Evolutionary conservation across 2,113 vertebrate species (phyloP), one percentile per base, ranked within the genome.

Genomic region (Onychorhynchus coronatus): DNA sequence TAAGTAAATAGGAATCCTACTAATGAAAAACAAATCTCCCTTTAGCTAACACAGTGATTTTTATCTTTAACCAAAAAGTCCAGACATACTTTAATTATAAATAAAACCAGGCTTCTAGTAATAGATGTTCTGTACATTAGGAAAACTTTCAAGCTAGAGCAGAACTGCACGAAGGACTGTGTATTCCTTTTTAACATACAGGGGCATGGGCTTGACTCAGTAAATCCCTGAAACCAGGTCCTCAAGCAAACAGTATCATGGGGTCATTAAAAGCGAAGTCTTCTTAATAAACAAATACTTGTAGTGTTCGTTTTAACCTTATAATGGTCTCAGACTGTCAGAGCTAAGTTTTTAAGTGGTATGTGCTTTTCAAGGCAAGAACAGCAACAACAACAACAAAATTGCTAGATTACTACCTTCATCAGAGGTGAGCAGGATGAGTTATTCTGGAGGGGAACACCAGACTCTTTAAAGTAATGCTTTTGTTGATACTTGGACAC

Each of bases 321-420:
- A 31, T 50, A 30, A 50, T 4, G 2, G 19, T 56, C 27, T 81
- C 19, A 79, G 41, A 72, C 52, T 62, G 41, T 14, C 35, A 77
- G 18, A 73, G 18, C 11, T 63, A 81, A n/a, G n/a, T 16, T 72
- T 80, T 37, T 46, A 73, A 53, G 23, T 14, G 5, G 35, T 33
- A 65, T 11, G 9, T 14, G 67, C 6, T 50, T 84, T 37, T 66
- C 37, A 77, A 71, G 19, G 33, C 58, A 84, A 80, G 27, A 67
- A 73, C 2, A 79, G 8, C 8, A 67, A 70, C 13, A 21, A 27
- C 52, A 24, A 17, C 14, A 44, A 27, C 12, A 25, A 16, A 62
- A 68, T 12, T 0, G 0, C 15, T 35, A 58, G 7, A 31, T 65
- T 8, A 62, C 1, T 2, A 44, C 8, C 10, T 76, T 85, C 5